Evolutionary conservation across 1,140 invertebrate genomes (phyloP).

Genomic region (Copidosoma floridanum): DNA sequence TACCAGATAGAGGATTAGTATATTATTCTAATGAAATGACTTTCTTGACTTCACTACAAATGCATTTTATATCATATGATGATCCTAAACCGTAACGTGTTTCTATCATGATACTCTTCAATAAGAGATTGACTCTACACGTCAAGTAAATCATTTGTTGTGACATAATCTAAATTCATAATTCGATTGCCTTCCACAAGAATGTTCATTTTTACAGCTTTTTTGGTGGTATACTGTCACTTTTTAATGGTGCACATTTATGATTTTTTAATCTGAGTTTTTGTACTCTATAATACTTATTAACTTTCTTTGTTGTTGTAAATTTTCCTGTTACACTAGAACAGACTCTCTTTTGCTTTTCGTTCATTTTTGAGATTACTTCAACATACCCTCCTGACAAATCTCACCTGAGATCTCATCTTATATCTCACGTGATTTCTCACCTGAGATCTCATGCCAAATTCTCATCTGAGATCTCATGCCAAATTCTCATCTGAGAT

Average conservation of each 20-base stretch:
- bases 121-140: not conserved
- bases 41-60: not conserved
- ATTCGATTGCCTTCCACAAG: not conserved
- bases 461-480: no score
- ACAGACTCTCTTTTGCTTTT: not conserved
- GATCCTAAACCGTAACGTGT: not conserved
- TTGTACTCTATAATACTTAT: not conserved
- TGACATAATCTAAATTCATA: not conserved
- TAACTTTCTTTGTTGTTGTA: not conserved
- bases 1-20: not conserved
- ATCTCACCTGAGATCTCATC: no score
- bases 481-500: no score
- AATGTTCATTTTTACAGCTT: not conserved
- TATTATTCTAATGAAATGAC: not conserved
- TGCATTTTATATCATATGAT: no score
- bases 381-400: no score
- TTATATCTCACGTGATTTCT: no score
- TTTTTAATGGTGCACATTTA: not conserved
- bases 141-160: not conserved
- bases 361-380: not conserved
- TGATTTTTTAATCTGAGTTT: not conserved
- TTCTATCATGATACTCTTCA: not conserved
- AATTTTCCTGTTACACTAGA: not conserved
- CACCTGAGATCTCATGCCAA: no score
- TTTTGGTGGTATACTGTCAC: not conserved